These are phyloP conservation scores for Platypus cylindrus DNA, from an alignment of 2,888 invertebrate species.

Conservation along the genomic window DNA sequence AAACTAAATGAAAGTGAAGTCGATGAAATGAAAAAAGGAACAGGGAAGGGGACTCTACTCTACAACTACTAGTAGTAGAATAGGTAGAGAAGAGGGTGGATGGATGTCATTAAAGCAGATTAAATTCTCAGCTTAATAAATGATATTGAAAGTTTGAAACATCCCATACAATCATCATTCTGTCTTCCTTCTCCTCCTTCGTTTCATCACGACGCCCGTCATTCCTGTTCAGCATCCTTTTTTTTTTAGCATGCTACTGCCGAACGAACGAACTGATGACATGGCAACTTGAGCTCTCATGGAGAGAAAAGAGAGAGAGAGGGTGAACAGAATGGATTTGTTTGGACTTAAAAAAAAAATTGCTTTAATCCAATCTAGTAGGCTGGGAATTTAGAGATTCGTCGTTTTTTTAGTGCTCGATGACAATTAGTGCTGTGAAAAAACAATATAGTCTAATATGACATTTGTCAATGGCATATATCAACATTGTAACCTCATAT, in stretches of 20 bases:
- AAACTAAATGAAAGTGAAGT: too few species aligned
- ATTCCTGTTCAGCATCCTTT: too few species aligned
- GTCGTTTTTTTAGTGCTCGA: too few species aligned
- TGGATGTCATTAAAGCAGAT: constrained; percentile 25
- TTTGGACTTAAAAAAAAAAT: neutral
- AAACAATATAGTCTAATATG: neutral
- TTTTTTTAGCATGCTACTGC: too few species aligned
- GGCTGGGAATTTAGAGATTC: too few species aligned
- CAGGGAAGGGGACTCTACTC: too few species aligned
- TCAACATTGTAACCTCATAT: neutral
- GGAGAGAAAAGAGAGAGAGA: constrained; percentile 17
- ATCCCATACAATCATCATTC: constrained; percentile 30
- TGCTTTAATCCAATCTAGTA: neutral
- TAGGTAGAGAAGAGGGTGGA: constrained; percentile 11
- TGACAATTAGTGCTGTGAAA: neutral
- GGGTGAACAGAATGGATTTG: constrained; percentile 1
- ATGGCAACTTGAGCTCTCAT: constrained; percentile 31
- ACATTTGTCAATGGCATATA: too few species aligned
- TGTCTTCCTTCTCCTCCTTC: too few species aligned
- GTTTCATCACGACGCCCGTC: too few species aligned
- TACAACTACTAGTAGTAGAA: too few species aligned
- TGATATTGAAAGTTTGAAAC: constrained; percentile 28
- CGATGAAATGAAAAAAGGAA: constrained; percentile 13
- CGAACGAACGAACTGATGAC: constrained; percentile 34
- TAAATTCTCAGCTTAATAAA: constrained; percentile 27